Conservation (phyloP, 2,888 invertebrate genomes). For the Monoplex corrugatus region DNA sequence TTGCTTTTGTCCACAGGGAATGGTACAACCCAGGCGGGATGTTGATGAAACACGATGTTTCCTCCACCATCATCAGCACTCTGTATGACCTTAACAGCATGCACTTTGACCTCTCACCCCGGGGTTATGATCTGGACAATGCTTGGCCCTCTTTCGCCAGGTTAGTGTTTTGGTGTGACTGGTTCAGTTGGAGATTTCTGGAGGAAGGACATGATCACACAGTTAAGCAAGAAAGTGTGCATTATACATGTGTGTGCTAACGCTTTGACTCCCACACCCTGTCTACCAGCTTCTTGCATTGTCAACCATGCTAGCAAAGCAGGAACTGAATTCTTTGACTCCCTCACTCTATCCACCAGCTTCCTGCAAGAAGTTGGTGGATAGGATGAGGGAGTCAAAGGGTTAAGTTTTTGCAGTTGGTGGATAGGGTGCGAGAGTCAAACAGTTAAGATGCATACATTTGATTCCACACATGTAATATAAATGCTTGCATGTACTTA, state of each 20-base stretch:
- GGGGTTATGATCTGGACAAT: constrained; percentile 82
- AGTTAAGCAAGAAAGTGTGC: not conserved
- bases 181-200: not conserved
- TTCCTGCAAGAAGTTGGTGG: too few relatives aligned
- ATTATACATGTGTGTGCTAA: not conserved
- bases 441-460: too few relatives aligned
- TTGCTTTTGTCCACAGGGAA: constrained; percentile 70
- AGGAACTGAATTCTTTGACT: too few relatives aligned
- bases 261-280: too few relatives aligned
- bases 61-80: constrained; percentile 74
- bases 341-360: too few relatives aligned
- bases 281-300: too few relatives aligned
- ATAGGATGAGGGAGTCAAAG: too few relatives aligned
- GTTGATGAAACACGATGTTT: constrained; percentile 74
- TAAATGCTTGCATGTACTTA: too few relatives aligned
- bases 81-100: constrained; percentile 82
- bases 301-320: too few relatives aligned
- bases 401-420: too few relatives aligned
- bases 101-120: constrained; percentile 81
- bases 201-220: not conserved
- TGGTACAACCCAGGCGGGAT: constrained; percentile 79
- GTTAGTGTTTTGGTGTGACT: constrained; percentile 66
- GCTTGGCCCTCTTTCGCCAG: constrained; percentile 82
- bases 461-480: too few relatives aligned
- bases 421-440: too few relatives aligned